These are phyloP conservation scores for Nibea albiflora DNA, from an alignment of 2,113 vertebrate species.

Conservation along the genomic window DNA sequence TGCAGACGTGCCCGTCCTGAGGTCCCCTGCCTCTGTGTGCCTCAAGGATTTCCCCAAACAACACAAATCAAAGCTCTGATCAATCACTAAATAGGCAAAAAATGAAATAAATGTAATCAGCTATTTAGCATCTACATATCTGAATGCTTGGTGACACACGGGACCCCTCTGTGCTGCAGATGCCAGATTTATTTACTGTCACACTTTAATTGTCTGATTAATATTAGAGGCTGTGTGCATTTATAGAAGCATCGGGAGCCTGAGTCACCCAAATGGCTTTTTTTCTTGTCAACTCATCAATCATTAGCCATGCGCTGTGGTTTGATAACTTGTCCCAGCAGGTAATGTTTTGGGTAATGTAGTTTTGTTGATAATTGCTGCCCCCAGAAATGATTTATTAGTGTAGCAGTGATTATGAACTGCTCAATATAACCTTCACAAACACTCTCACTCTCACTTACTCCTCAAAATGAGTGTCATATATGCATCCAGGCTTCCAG, in stretches of 20 bases:
- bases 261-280: neutral
- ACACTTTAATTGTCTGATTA: slow-evolving; percentile 2
- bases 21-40: neutral
- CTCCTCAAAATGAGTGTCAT: neutral
- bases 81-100: neutral
- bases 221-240: slow-evolving; percentile 11
- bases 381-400: slow-evolving; percentile 41
- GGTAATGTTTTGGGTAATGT: slow-evolving; percentile 42
- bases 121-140: slow-evolving; percentile 2
- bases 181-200: slow-evolving; percentile 35
- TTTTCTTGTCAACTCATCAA: slow-evolving; percentile 26
- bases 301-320: slow-evolving; percentile 14
- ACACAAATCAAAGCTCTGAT: neutral
- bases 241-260: neutral
- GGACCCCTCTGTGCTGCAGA: slow-evolving; percentile 25
- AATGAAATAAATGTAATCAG: neutral
- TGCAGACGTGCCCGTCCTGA: neutral
- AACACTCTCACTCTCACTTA: slow-evolving; percentile 6
- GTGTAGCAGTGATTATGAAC: slow-evolving; percentile 34
- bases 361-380: slow-evolving; percentile 41
- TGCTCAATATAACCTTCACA: neutral
- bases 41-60: slow-evolving; percentile 5
- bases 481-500: neutral
- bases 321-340: slow-evolving; percentile 49
- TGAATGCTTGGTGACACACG: neutral